These are phyloP conservation scores for Meganola albula DNA, from an alignment of 2,888 invertebrate species.

Conservation along the genomic window DNA sequence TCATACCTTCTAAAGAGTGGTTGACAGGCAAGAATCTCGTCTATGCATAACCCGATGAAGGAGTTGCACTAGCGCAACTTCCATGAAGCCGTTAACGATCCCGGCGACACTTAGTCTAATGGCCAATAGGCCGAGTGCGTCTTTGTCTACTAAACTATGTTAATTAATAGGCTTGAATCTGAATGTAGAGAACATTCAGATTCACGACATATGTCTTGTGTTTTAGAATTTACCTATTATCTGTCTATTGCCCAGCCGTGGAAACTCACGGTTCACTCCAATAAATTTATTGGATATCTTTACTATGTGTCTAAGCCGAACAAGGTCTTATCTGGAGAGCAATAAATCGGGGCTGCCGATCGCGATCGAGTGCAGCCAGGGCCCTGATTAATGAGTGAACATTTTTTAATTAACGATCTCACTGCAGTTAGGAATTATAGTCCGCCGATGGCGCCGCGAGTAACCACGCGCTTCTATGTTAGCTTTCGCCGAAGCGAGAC, in stretches of 20 bases:
- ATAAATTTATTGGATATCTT: slow-evolving; percentile 42
- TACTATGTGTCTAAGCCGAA: slow-evolving; percentile 29
- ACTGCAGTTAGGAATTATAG: slow-evolving; percentile 36
- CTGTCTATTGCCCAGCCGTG: too few relatives aligned
- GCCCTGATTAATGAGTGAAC: slow-evolving; percentile 55
- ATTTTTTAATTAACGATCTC: slow-evolving; percentile 59
- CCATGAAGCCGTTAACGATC: slow-evolving; percentile 48
- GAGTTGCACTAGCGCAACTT: slow-evolving; percentile 29
- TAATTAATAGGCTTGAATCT: slow-evolving; percentile 35
- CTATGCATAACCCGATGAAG: slow-evolving; percentile 37
- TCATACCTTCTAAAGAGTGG: slow-evolving; percentile 14
- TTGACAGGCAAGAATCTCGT: slow-evolving; percentile 30
- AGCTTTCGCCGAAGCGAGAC: slow-evolving; percentile 42
- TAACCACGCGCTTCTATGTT: slow-evolving; percentile 29
- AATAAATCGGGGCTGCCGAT: slow-evolving; percentile 54
- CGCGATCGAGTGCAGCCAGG: slow-evolving; percentile 41
- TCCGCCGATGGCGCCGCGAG: slow-evolving; percentile 29
- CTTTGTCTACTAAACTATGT: slow-evolving; percentile 48
- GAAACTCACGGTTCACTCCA: slow-evolving; percentile 35
- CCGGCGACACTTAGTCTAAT: slow-evolving; percentile 50
- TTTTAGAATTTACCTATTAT: too few relatives aligned
- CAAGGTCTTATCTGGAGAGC: slow-evolving; percentile 51
- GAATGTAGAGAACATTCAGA: too few relatives aligned
- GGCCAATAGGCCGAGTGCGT: slow-evolving; percentile 17
- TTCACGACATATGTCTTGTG: too few relatives aligned